A percentile compares a stretch with the other conserved stretches of the same genome.
phyloP scores from a whole-genome alignment of 2,888 invertebrate genomes.

The Oscheius sp. region DNA sequence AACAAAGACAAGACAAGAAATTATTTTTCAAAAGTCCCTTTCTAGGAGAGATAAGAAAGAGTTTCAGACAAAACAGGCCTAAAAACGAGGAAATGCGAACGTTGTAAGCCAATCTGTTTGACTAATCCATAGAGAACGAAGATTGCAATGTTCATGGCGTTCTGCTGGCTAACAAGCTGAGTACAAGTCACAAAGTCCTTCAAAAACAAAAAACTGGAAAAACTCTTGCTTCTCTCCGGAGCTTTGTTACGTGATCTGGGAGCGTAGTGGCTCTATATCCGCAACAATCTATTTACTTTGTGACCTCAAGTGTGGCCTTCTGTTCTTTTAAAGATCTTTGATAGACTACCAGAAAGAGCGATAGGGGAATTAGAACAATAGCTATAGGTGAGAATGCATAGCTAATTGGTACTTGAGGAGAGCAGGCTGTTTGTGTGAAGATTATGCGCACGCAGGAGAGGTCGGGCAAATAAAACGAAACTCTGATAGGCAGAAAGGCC shows the following conservation, averaged over 20 bases:
- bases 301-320: conserved; percentile 6
- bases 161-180: background rate
- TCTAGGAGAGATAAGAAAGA: no score
- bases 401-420: conserved; percentile 24
- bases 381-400: conserved; percentile 19
- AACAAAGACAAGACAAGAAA: no score
- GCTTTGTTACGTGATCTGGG: conserved; percentile 1
- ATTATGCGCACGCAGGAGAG: conserved; percentile 30
- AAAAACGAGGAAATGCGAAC: no score
- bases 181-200: background rate
- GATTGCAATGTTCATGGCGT: background rate
- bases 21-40: no score
- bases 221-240: background rate
- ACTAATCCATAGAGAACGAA: no score
- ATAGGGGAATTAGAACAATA: background rate
- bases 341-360: background rate
- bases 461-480: conserved; percentile 26
- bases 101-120: no score
- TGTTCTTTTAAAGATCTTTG: background rate
- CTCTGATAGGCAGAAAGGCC: conserved; percentile 18
- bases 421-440: conserved; percentile 29
- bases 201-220: no score
- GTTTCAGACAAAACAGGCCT: no score
- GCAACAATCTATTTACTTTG: background rate
- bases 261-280: background rate